These are phyloP conservation scores for Pseudomyrmex gracilis DNA, from an alignment of 1,140 invertebrate genomes.

Conservation along the genomic window DNA sequence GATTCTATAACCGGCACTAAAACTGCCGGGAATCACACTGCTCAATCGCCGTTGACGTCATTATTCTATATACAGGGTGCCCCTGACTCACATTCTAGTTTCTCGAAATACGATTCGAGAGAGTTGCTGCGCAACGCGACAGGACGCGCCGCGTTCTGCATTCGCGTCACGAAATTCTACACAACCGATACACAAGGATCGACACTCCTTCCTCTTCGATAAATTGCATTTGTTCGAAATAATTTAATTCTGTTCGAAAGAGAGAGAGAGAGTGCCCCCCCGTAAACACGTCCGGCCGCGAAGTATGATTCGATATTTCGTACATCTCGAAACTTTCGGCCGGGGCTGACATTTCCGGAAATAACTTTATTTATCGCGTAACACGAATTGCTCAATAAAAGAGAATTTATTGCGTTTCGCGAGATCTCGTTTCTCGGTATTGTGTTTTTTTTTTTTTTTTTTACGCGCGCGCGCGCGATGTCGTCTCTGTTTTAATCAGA, in stretches of 20 bases:
- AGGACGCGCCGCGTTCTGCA: background rate
- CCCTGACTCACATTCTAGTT: background rate
- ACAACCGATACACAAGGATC: background rate
- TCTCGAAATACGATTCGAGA: background rate
- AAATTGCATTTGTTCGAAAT: background rate
- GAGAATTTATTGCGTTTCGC: background rate
- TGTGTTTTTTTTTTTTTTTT: background rate
- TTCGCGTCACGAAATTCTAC: background rate
- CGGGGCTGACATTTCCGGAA: constrained; percentile 23
- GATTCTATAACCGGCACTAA: constrained; percentile 52
- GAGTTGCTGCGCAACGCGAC: no score
- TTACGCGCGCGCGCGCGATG: no score
- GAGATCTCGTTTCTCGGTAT: background rate
- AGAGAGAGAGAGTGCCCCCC: background rate
- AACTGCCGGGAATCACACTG: constrained; percentile 48
- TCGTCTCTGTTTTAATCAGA: no score
- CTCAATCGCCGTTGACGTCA: constrained; percentile 55
- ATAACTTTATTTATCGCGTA: constrained; percentile 50
- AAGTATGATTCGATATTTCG: constrained; percentile 8
- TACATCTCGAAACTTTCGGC: constrained; percentile 26
- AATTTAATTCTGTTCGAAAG: background rate
- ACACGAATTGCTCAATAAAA: constrained; percentile 16
- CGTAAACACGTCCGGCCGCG: background rate
- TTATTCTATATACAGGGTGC: constrained; percentile 46
- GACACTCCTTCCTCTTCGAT: background rate